Evolutionary conservation across 2,888 invertebrate species (phyloP).

Genomic region (Pterostichus madidus): DNA sequence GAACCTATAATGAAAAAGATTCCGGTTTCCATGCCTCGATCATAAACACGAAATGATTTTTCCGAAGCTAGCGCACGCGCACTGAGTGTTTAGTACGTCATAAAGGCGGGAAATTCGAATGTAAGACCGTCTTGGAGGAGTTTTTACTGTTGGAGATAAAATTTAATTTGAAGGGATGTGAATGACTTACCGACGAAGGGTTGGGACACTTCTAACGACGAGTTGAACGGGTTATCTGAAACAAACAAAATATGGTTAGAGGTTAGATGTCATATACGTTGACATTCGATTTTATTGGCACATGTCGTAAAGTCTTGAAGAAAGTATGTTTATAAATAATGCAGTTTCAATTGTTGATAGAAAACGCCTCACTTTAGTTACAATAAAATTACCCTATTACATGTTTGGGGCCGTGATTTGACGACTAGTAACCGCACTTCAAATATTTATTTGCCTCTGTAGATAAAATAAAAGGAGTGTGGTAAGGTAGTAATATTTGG

Average conservation of each 20-base stretch:
- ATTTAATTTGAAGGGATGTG: constrained; percentile 44
- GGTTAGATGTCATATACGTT: neutral
- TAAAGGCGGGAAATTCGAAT: constrained; percentile 58
- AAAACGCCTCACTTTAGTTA: too few species aligned
- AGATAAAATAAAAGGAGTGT: too few species aligned
- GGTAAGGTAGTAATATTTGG: too few species aligned
- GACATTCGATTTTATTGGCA: neutral
- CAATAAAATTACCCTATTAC: too few species aligned
- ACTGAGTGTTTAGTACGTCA: constrained; percentile 38
- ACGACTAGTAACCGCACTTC: too few species aligned
- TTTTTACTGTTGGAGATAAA: constrained; percentile 46
- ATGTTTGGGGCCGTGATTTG: too few species aligned
- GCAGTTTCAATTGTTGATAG: too few species aligned
- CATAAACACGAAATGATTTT: constrained; percentile 64
- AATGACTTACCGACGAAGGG: constrained; percentile 49
- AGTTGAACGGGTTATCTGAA: constrained; percentile 37
- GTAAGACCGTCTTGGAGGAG: neutral
- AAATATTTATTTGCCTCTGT: too few species aligned
- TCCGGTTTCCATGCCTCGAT: constrained; percentile 27
- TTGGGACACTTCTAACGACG: constrained; percentile 21
- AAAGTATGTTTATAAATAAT: too few species aligned
- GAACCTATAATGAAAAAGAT: constrained; percentile 64
- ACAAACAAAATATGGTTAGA: constrained; percentile 15
- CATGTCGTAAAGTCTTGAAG: too few species aligned
- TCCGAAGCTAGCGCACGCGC: constrained; percentile 18